These are phyloP conservation scores for Selene dorsalis DNA, from an alignment of 2,797 vertebrate genomes.

Conservation along the genomic window DNA sequence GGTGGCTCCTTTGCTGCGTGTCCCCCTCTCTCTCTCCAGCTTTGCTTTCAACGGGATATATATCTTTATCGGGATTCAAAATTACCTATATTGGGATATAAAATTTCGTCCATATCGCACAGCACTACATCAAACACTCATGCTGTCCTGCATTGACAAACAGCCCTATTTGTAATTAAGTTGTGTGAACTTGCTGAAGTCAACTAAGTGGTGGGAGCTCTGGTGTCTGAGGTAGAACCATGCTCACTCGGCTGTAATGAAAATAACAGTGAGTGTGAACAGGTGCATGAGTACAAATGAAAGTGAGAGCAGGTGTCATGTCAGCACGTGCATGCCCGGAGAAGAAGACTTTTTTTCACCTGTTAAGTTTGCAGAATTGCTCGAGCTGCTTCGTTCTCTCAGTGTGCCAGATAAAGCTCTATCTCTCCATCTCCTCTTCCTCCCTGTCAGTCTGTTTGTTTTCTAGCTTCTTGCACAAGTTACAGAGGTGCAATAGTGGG, in stretches of 20 bases:
- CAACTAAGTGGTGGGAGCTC: constrained; percentile 6
- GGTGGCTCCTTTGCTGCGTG: too few relatives aligned
- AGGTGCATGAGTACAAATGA: constrained; percentile 63
- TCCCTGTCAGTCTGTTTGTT: constrained; percentile 47
- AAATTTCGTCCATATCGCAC: too few relatives aligned
- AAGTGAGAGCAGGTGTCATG: constrained; percentile 56
- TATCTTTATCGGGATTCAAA: too few relatives aligned
- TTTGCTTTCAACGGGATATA: too few relatives aligned
- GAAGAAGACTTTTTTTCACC: constrained; percentile 6
- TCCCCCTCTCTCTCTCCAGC: too few relatives aligned
- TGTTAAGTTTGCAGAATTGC: constrained; percentile 50
- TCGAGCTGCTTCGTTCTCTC: constrained; percentile 37
- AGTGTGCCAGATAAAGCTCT: constrained; percentile 47
- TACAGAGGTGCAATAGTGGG: constrained; percentile 25
- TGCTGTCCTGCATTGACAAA: neutral
- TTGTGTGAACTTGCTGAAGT: constrained; percentile 8
- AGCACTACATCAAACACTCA: too few relatives aligned
- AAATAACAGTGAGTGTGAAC: constrained; percentile 53
- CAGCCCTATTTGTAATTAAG: neutral
- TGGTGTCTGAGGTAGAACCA: constrained; percentile 16
- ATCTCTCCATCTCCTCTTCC: constrained; percentile 62
- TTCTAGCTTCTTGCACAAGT: constrained; percentile 46
- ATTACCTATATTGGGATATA: too few relatives aligned
- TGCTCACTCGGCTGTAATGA: constrained; percentile 13
- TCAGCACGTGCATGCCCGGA: constrained; percentile 40